Base-by-base conservation (phyloP, 1,140 invertebrate species). In the Brachionus paranguensis region DNA sequence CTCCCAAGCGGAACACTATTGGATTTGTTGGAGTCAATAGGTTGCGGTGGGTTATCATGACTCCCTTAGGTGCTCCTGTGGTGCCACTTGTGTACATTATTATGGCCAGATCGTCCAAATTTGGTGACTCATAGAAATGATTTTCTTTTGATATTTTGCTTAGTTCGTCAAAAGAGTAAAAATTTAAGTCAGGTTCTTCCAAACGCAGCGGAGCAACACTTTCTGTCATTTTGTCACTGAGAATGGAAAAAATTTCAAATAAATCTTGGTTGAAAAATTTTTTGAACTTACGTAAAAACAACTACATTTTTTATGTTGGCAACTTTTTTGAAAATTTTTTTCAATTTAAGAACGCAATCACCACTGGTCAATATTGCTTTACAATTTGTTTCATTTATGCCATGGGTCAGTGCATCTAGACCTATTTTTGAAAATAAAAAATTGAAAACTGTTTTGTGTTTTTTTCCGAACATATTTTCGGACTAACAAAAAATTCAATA, bases 11-110 rank as follows among this genome's bases (percentile, higher is more conserved):
- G 87, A 95, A 93, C 43, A 93, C 93, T 88, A 96, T 98, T 6
- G 95, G 93, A 86, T 95, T 93, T 86, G 98, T 92, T 3, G 95
- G 95, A 43, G 93, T 91, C 85, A 98, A 92, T 86, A 98, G 93
- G 89, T 99, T 98, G 85, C 91, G 92, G 88, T 99, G 96, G 0
- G 94, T 93, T 60, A 92, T 90, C 50, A 92, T 86, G 4, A 92
- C 91, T 78, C 91, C 91, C 88, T 89, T 90, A 1, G 89, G 89
- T 14, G 87, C 70, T 7, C 89, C 89, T 12, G 89, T 90, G 12
- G 89, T 89, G 0, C 89, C 89, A 86, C 89, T 89, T 17, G 89
- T 90, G 85, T 90, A 90, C 89, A 90, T 90, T 20, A 90, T 89
- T 10, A 90, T 86, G 65, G 88, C 89, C 24, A 88, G 85, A 85